These are phyloP conservation scores for Drosophila siamana DNA, from an alignment of 2,888 invertebrate genomes.

Conservation along the genomic window DNA sequence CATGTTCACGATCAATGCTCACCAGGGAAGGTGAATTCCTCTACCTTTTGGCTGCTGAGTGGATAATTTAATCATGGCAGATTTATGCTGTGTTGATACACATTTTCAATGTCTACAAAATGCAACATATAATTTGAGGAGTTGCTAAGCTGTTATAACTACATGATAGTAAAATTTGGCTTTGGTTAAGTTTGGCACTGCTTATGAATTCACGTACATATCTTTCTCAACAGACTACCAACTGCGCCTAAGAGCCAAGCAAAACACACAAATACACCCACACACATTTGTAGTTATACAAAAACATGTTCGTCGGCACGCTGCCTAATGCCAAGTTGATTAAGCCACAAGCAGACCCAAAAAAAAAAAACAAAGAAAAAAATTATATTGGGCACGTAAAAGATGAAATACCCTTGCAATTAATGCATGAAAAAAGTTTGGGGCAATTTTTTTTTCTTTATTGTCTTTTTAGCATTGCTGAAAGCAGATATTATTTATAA, in stretches of 20 bases:
- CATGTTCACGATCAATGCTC: constrained; percentile 1
- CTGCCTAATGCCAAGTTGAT: constrained; percentile 55
- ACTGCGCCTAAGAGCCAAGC: constrained; percentile 15
- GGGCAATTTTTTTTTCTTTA: not conserved
- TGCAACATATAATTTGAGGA: constrained; percentile 15
- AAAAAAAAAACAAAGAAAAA: constrained; percentile 9
- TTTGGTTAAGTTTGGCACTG: constrained; percentile 39
- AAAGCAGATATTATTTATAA: no score
- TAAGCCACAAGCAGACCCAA: constrained; percentile 34
- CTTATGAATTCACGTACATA: constrained; percentile 62
- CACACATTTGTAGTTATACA: not conserved
- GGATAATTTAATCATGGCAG: constrained; percentile 22
- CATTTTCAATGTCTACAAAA: constrained; percentile 13
- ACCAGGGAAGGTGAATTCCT: constrained; percentile 5
- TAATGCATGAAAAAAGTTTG: no score
- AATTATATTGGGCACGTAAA: not conserved
- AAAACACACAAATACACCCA: constrained; percentile 5
- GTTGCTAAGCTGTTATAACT: constrained; percentile 39
- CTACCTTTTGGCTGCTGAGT: not conserved
- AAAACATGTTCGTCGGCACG: constrained; percentile 34
- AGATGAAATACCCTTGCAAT: constrained; percentile 8
- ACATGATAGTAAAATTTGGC: constrained; percentile 26
- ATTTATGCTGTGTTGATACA: not conserved
- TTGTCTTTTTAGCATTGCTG: no score
- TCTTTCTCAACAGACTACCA: constrained; percentile 27